Conservation (phyloP, 2,113 vertebrate genomes). For the Acrocephalus arundinaceus region DNA sequence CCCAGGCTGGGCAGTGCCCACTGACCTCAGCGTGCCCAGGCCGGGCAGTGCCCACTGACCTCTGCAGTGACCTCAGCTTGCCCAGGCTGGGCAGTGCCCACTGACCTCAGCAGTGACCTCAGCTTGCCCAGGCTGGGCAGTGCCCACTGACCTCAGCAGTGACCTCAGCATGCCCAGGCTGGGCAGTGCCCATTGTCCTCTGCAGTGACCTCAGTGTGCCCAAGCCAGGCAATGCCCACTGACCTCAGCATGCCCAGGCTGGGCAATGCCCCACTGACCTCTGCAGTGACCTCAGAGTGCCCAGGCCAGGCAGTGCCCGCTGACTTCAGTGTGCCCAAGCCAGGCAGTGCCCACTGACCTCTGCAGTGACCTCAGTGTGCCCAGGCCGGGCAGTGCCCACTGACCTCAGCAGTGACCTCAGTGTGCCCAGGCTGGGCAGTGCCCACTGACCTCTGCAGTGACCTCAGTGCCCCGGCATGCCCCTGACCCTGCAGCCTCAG, state of each 20-base stretch:
- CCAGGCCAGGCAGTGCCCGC: neutral
- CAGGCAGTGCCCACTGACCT: neutral
- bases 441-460: neutral
- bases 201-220: too few relatives aligned
- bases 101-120: neutral
- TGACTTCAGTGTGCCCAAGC: neutral
- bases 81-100: neutral
- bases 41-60: neutral
- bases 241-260: neutral
- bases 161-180: too few relatives aligned
- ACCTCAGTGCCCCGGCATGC: too few relatives aligned
- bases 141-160: neutral
- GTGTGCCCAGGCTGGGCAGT: neutral
- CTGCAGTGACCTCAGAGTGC: too few relatives aligned
- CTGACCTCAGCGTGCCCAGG: too few relatives aligned
- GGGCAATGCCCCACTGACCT: neutral
- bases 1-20: neutral
- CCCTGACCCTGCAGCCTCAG: too few relatives aligned
- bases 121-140: neutral
- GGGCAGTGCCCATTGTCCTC: too few relatives aligned
- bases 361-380: neutral
- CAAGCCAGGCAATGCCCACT: neutral
- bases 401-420: conserved; percentile 24
- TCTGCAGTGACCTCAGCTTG: neutral
- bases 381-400: neutral